Conservation (phyloP, 1,140 invertebrate species). For the Phthorimaea operculella region DNA sequence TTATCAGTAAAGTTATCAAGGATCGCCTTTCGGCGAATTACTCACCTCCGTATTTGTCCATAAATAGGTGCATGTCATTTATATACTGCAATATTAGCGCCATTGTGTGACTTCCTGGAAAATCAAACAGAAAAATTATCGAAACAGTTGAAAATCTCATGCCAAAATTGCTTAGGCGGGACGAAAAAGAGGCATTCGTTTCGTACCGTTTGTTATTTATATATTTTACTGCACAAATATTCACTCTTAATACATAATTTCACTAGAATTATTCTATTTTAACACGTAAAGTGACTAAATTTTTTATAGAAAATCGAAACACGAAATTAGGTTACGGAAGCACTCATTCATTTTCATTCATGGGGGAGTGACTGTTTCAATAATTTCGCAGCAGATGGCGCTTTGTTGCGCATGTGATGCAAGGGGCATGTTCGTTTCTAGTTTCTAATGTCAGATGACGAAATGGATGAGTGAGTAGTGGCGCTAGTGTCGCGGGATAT, state of each 20-base stretch:
- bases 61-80: constrained; percentile 60
- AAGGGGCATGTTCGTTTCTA: not conserved
- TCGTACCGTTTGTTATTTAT: not conserved
- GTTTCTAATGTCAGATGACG: too few relatives aligned
- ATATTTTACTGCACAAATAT: constrained; percentile 7
- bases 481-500: too few relatives aligned
- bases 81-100: constrained; percentile 64
- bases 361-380: not conserved
- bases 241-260: constrained; percentile 5
- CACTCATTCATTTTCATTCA: constrained; percentile 6
- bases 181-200: not conserved
- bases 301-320: constrained; percentile 7
- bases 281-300: not conserved
- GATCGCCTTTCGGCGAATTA: constrained; percentile 9
- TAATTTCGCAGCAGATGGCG: not conserved
- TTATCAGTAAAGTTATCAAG: not conserved
- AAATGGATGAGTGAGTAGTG: too few relatives aligned
- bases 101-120: constrained; percentile 61
- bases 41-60: constrained; percentile 69
- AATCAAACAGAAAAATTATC: constrained; percentile 27
- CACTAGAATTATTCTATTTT: not conserved
- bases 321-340: constrained; percentile 12
- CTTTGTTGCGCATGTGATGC: constrained; percentile 3
- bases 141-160: constrained; percentile 17
- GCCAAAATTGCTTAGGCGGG: constrained; percentile 2